Evolutionary conservation across 2,113 vertebrate species (phyloP), one percentile per base, ranked within the genome.

Genomic region (Zosterops borbonicus): DNA sequence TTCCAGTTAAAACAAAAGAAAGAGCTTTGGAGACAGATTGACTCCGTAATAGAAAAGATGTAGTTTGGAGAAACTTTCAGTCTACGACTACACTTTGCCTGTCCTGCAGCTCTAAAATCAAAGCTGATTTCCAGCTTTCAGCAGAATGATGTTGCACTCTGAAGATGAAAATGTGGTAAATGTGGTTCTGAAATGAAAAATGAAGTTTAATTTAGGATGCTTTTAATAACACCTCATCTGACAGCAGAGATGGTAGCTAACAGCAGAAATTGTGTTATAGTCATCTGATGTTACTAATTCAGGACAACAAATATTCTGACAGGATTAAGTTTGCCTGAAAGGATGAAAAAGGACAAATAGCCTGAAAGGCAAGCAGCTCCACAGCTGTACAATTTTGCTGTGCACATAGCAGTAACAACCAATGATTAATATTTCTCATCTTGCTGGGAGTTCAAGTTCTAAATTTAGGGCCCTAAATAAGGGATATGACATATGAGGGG

Each of bases 1-100:
- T 87, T 95, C 94, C 92, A 95, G n/a, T 76, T 95, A 76, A 96
- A 95, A 90, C 59, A 91, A 96, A 94, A 90, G 73, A 37, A 68
- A 75, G 76, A 81, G 11, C 83, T 84, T 81, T 78, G 53, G 76
- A 88, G 53, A 56, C 74, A 85, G 73, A 82, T 65, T 84, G 76
- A 74, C 31, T 68, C n/a, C 41, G 31, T 88, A 95, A 60, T 56
- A 89, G 60, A 42, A 95, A 94, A 92, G 91, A 25, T n/a, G 49
- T 33, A 37, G 28, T 75, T 80, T 35, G 23, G n/a, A 83, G 56
- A 71, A 88, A 52, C 27, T 74, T 86, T 78, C 25, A 77, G n/a
- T 62, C n/a, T 49, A 60, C 55, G 11, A 16, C 35, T 50, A 4
- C 31, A n/a, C 10, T 92, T 73, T 76, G 27, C 35, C 41, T 76